Conservation (phyloP, 2,888 invertebrate species). For the Sphaerophoria taeniata region DNA sequence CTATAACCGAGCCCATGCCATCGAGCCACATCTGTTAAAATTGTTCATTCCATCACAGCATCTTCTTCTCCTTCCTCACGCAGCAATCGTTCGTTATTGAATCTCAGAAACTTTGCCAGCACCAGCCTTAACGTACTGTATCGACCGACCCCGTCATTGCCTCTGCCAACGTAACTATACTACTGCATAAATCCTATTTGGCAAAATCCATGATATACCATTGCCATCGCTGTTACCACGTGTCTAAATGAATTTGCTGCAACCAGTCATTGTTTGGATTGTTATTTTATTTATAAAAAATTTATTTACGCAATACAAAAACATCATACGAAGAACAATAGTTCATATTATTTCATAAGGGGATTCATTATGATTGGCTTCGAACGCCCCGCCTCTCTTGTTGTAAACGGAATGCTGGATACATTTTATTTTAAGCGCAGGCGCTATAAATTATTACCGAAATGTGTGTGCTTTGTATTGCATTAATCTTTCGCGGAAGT, state of each 20-base stretch:
- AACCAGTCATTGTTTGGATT: conserved; percentile 61
- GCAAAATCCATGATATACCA: conserved; percentile 28
- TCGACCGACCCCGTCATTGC: neutral
- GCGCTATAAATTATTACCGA: conserved; percentile 77
- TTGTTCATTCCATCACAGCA: conserved; percentile 28
- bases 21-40: conserved; percentile 44
- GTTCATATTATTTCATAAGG: conserved; percentile 70
- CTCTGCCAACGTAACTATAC: conserved; percentile 11
- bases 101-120: too few species aligned
- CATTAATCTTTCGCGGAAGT: conserved; percentile 68
- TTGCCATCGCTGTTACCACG: conserved; percentile 70
- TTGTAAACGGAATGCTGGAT: conserved; percentile 79
- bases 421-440: conserved; percentile 82
- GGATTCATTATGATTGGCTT: conserved; percentile 76
- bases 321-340: conserved; percentile 66
- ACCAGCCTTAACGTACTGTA: too few species aligned
- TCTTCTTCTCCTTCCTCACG: conserved; percentile 9
- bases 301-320: conserved; percentile 73
- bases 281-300: conserved; percentile 67
- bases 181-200: neutral
- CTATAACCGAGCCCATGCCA: neutral
- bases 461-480: conserved; percentile 53
- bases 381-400: conserved; percentile 76
- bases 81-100: neutral
- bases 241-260: conserved; percentile 75